Conservation (phyloP, 2,888 invertebrate genomes). For the Drosophila merina region DNA sequence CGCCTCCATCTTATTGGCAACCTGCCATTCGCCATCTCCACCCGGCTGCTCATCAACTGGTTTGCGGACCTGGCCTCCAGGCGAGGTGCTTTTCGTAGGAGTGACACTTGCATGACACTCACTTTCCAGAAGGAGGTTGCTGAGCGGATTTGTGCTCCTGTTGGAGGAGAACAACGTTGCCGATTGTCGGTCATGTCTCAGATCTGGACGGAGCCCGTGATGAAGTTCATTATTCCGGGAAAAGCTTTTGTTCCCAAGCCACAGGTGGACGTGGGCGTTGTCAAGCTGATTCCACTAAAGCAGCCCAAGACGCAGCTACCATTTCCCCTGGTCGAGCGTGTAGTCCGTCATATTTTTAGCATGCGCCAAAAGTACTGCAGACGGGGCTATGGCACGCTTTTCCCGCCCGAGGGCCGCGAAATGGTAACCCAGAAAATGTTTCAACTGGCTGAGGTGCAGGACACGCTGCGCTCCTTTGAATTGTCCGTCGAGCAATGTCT, state of each 20-base stretch:
- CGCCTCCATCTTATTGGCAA: constrained; percentile 94
- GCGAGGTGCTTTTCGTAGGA: constrained; percentile 91
- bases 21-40: constrained; percentile 98
- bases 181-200: constrained; percentile 98
- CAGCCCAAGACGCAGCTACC: constrained; percentile 90
- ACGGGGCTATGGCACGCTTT: constrained; percentile 89
- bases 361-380: constrained; percentile 93
- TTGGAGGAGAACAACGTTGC: constrained; percentile 89
- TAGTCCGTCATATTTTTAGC: constrained; percentile 93
- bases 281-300: constrained; percentile 92
- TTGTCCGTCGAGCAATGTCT: constrained; percentile 91
- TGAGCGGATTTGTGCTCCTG: constrained; percentile 93
- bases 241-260: constrained; percentile 96
- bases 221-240: constrained; percentile 95
- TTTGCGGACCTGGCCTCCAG: constrained; percentile 90
- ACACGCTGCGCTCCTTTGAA: constrained; percentile 88
- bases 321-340: constrained; percentile 94
- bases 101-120: constrained; percentile 93
- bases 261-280: constrained; percentile 98
- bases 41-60: constrained; percentile 96
- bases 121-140: constrained; percentile 99
- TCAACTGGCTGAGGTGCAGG: constrained; percentile 89
- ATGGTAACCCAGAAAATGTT: constrained; percentile 89
- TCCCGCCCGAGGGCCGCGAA: constrained; percentile 88
- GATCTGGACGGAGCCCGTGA: constrained; percentile 92